Evolutionary conservation across 2,113 vertebrate genomes (phyloP), one percentile per base, ranked within the genome.

Genomic region (Antennarius striatus): DNA sequence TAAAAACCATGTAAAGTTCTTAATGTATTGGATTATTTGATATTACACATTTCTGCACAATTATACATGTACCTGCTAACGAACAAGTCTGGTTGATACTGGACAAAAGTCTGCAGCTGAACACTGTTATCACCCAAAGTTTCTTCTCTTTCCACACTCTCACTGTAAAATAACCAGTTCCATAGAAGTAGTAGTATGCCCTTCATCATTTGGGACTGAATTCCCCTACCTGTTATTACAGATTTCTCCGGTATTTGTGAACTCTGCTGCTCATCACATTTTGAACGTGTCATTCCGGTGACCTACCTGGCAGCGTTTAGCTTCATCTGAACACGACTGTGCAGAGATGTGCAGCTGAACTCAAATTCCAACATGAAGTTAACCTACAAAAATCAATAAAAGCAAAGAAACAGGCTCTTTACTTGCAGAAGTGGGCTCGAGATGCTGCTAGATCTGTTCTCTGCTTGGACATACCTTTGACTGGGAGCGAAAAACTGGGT

Each of bases 361-460:
- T 98, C 96, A 77, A 98, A 94, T 89, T 98, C 97, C 71, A 98
- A 65, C 85, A 92, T 81, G 70, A 98, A 94, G 75, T 93, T 92
- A 60, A 96, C 95, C 96, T 98, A 80, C 16, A 17, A 3, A 54
- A 29, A 68, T 5, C 14, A 4, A 32, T 4, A 50, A 59, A 14
- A 30, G 13, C n/a, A 30, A 62, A 15, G 28, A 46, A 57, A 55
- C 7, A 57, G 28, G 10, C 47, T 30, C 60, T 42, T 80, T 48
- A 56, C 45, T 49, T 56, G 63, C 58, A 60, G 56, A 40, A 52
- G 53, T 48, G 43, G 67, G 77, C 51, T 36, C 11, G 14, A 65
- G 28, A 48, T 7, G 10, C 13, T 3, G 57, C 61, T 43, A 57
- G 22, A 50, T 16, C 42, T 68, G 51, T 67, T 10, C 11, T 54